A percentile compares a stretch with the other conserved stretches of the same genome.
Conservation (phyloP, 2,888 invertebrate genomes). For the Lasioglossum oenotherae region DNA sequence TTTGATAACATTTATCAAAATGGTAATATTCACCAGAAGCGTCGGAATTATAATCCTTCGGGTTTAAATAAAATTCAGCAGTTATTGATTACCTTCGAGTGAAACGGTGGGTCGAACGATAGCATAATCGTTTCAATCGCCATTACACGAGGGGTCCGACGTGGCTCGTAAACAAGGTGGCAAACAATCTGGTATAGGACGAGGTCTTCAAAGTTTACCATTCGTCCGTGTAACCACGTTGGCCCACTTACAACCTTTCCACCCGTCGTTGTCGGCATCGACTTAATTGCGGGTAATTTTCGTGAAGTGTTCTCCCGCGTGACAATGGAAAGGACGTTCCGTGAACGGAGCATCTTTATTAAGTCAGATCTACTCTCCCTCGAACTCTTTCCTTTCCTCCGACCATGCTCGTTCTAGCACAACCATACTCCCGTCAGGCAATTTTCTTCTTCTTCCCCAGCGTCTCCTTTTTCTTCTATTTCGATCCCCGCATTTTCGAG, state of each 20-base stretch:
- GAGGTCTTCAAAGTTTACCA: conserved; percentile 38
- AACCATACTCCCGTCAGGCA: background rate
- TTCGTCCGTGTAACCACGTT: conserved; percentile 44
- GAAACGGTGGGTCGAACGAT: background rate
- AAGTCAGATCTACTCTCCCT: conserved; percentile 40
- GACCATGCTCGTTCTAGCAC: conserved; percentile 5
- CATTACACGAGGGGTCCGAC: background rate
- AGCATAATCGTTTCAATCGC: conserved; percentile 8
- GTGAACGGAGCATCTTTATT: conserved; percentile 58
- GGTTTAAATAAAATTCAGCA: background rate
- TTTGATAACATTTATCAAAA: background rate
- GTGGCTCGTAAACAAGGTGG: conserved; percentile 39
- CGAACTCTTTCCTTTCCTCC: background rate
- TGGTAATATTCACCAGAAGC: background rate
- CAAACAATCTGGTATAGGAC: background rate
- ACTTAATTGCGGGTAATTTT: conserved; percentile 72
- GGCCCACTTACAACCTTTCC: conserved; percentile 49
- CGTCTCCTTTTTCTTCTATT: background rate
- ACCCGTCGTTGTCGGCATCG: conserved; percentile 46
- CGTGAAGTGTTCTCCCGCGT: conserved; percentile 49
- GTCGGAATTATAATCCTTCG: background rate
- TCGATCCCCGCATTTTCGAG: background rate
- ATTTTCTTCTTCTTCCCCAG: background rate
- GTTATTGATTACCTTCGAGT: background rate
- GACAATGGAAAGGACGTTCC: conserved; percentile 56